Base-by-base conservation (phyloP, 2,113 vertebrate genomes). In the Sarotherodon lohbergeri region DNA sequence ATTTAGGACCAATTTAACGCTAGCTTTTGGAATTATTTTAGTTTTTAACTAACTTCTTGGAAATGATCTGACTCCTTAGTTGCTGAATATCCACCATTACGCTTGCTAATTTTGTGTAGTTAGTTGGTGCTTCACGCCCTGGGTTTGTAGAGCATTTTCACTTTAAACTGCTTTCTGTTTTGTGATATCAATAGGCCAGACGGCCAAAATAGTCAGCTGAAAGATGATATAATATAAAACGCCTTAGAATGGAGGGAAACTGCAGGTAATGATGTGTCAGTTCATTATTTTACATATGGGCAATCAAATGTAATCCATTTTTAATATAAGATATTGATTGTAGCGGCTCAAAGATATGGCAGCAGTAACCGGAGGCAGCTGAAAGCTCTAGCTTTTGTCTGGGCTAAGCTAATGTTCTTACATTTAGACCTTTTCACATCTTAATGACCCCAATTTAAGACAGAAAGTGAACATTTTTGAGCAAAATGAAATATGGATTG, bases 401-500 rank as follows among this genome's bases (percentile, higher is more conserved):
- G 14, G 81, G 66, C 63, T 80, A 73, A 84, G 61, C 46, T 43
- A 34, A 41, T 29, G 48, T 54, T 32, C 83, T 76, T 8, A 36
- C 10, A 82, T 92, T 85, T 81, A 91, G 88, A 93, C 86, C 91
- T 94, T 84, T 91, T 89, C 81, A 86, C 39, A 92, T 92, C 91
- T 88, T 90, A 92, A 90, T 87, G 88, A 93, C 91, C 89, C 87
- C 87, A 78, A 89, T 89, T 92, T 85, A 90, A 84, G 82, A 87
- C 81, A 84, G 82, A 93, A 93, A 94, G 89, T 27, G 79, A 91
- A 90, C 80, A 84, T 91, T 90, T 95, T 93, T 89, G 89, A 93
- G 86, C 52, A 41, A 88, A 93, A 93, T 93, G 55, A 95, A 93
- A 93, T 90, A 94, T 91, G 90, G 91, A 93, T 94, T 22, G 84